These are phyloP conservation scores for Dendrolimus punctatus DNA, from an alignment of 1,140 invertebrate species.

Conservation along the genomic window DNA sequence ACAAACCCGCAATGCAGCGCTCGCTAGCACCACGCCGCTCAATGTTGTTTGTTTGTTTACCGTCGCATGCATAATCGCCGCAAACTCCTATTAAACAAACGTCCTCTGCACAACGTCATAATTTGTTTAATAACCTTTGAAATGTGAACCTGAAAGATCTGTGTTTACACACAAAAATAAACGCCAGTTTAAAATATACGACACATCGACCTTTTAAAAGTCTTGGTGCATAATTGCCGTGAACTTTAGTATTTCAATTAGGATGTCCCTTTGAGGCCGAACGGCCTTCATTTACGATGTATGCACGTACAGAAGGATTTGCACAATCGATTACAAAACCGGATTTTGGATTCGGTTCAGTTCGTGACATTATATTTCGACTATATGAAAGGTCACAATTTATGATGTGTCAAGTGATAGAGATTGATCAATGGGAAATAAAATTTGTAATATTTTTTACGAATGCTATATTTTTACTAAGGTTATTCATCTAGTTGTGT, in stretches of 20 bases:
- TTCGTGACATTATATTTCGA: conserved; percentile 34
- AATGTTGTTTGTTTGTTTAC: conserved; percentile 29
- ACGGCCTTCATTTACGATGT: not conserved
- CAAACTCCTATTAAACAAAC: conserved; percentile 24
- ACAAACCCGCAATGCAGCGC: conserved; percentile 52
- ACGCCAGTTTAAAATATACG: conserved; percentile 1
- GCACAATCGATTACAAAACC: conserved; percentile 27
- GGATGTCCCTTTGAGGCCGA: not conserved
- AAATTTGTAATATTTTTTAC: conserved; percentile 1
- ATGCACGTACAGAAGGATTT: not conserved
- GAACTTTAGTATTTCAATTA: not conserved
- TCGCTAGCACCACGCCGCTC: conserved; percentile 37
- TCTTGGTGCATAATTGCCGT: not conserved
- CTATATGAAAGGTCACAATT: conserved; percentile 32
- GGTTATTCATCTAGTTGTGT: conserved; percentile 5
- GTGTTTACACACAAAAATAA: not conserved
- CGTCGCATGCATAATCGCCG: conserved; percentile 26
- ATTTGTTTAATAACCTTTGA: conserved; percentile 14
- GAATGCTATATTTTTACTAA: conserved; percentile 4
- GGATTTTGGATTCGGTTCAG: conserved; percentile 32
- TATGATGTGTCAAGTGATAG: conserved; percentile 12
- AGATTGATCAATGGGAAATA: not conserved
- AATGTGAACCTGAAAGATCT: not conserved
- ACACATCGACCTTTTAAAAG: not conserved
- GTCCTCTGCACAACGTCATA: conserved; percentile 9